Base-by-base conservation (phyloP, 23 tunicate genomes). In the Phallusia fumigata region DNA sequence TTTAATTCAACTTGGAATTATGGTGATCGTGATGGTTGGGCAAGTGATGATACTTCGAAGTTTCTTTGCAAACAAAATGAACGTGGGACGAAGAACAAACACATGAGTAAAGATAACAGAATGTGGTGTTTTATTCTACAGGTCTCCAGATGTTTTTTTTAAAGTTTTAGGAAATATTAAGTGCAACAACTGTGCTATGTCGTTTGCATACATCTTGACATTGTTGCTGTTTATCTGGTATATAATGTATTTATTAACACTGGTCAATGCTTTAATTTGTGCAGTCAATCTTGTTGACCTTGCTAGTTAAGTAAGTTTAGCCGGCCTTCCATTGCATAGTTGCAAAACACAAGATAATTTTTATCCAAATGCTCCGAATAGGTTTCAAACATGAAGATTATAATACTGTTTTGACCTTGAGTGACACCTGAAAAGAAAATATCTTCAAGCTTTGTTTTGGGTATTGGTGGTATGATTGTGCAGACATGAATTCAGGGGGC, bases 41-140 rank as follows among this genome's bases (percentile, higher is more conserved):
- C 91, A 92, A 79, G 88, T 92, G 31, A 75, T 64, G 28, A 78
- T 92, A 18, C 78, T 92, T 31, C 49, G 88, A 65, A 87, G 97
- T 74, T 87, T 92, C 44, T 92, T 58, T 58, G 69, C 69, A 58
- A 58, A 58, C 69, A 58, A 58, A 58, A 58, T 58, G 69, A 58
- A 58, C 16, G 69, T 58, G 69, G 69, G 69, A 8, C 26, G 69
- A 24, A 58, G 69, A 24, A 58, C 69, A 5, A 58, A 58, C 69
- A 58, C 69, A 58, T 58, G 13, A 58, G 69, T 6, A 5, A 58
- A 6, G 15, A 58, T 24, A 8, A 58, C 15, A 21, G 15, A 1
- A 58, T 58, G 5, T 21, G 28, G 18, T 58, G 26, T 58, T 58
- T 58, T 58, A 58, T 58, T n/a, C 69, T 22, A 6, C 3, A 3